Conservation (phyloP, 1,140 invertebrate species). For the Ooceraea biroi region DNA sequence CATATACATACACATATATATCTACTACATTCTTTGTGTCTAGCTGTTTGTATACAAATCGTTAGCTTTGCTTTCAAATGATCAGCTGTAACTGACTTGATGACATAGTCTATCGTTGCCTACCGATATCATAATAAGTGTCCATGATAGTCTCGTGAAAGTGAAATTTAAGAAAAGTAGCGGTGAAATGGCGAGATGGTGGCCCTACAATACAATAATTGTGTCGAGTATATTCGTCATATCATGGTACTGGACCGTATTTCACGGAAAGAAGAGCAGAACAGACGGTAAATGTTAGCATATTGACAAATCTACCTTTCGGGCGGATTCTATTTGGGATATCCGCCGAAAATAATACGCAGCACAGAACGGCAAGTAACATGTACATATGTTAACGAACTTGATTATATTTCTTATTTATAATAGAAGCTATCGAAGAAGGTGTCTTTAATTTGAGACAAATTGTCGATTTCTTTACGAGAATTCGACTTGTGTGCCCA, state of each 20-base stretch:
- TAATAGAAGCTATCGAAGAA: no score
- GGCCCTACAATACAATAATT: neutral
- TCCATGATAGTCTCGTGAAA: neutral
- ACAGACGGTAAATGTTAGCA: no score
- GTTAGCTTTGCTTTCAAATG: neutral
- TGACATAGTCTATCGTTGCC: neutral
- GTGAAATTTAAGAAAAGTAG: neutral
- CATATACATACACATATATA: neutral
- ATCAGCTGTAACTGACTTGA: neutral
- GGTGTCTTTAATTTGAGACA: no score
- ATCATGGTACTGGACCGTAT: neutral
- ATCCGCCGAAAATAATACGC: no score
- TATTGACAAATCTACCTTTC: no score
- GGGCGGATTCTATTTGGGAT: no score
- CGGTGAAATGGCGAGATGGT: neutral
- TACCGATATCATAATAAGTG: neutral
- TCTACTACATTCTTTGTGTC: neutral
- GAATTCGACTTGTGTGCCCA: no score
- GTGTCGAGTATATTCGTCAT: neutral
- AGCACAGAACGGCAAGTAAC: no score
- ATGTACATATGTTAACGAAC: no score
- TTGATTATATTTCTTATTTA: no score
- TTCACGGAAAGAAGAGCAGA: neutral
- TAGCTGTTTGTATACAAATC: slow-evolving; percentile 2
- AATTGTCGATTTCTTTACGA: no score